Base-by-base conservation (phyloP, 1,140 invertebrate genomes). In the Papilio machaon region DNA sequence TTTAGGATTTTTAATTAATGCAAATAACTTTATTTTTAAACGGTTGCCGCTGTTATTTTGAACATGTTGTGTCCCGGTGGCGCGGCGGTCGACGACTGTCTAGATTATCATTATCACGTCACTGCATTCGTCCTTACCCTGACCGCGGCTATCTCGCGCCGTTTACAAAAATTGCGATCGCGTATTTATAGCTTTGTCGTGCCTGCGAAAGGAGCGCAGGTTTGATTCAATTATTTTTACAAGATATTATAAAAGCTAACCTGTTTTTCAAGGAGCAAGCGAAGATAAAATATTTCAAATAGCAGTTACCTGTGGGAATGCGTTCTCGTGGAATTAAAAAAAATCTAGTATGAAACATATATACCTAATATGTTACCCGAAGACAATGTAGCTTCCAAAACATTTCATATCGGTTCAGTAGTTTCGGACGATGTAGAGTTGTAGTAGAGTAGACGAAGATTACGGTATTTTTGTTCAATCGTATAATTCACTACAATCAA, bases 121-220 rank as follows among this genome's bases (percentile, higher is more conserved):
- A 70, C 64, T 70, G 13, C 64, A 35, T 70, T 70, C 64, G 64
- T 70, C 64, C 64, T 70, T 70, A 13, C 64, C 64, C 64, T 38
- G 64, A 70, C 64, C 64, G 64, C 23, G 64, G 30, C 11, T 35
- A 70, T 70, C 64, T 70, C 30, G 64, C 23, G 64, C 23, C 30
- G 64, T 70, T 70, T 35, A 23, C 64, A 35, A 70, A 70, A 35
- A 70, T 67, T 6, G 11, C 64, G 35, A 15, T 9, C 30, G 1
- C 13, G 23, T 67, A 67, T 67, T 35, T 67, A 35, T 67, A 67
- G 64, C 30, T 1, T 30, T 5, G 5, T 35, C 23, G 64, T 13
- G 30, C 64, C 5, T 10, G 30, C 19, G n/a, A 35, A 15, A 67
- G 30, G 19, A 30, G n/a, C 11, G 23, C 23, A 15, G 64, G 64